These are phyloP conservation scores for Haliaeetus leucogaster DNA, from an alignment of 2,113 vertebrate species.

Conservation along the genomic window DNA sequence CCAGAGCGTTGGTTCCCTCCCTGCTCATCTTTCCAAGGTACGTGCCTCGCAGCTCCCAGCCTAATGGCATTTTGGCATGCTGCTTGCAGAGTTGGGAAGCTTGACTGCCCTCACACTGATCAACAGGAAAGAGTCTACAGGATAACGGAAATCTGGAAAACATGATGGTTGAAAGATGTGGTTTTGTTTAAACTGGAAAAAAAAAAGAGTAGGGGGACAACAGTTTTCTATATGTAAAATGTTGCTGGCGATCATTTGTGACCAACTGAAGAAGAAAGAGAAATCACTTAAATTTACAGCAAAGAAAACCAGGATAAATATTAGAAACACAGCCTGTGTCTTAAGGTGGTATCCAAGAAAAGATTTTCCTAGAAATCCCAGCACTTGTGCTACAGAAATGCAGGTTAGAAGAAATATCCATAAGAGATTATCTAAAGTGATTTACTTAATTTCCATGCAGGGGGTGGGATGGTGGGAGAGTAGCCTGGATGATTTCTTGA, in stretches of 20 bases:
- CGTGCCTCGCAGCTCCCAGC: neutral
- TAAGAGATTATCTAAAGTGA: neutral
- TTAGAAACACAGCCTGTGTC: neutral
- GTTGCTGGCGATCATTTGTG: neutral
- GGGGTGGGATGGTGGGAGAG: neutral
- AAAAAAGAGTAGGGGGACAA: neutral
- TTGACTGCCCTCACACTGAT: neutral
- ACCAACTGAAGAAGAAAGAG: neutral
- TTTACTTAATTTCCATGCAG: neutral
- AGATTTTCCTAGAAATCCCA: neutral
- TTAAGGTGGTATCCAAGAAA: neutral
- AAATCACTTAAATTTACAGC: neutral
- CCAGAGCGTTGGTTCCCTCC: neutral
- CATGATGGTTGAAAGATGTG: neutral
- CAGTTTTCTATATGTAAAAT: neutral
- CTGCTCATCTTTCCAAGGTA: slow-evolving; percentile 7
- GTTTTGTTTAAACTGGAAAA: neutral
- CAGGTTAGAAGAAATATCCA: neutral
- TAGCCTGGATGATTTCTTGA: neutral
- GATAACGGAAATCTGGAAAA: slow-evolving; percentile 13
- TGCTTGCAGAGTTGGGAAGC: neutral
- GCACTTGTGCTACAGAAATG: neutral
- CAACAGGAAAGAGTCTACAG: neutral
- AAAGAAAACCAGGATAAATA: neutral
- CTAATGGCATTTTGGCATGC: neutral